Evolutionary conservation across 2,797 vertebrate genomes (phyloP), one percentile per base, ranked within the genome.

Genomic region (Siniperca obscura): DNA sequence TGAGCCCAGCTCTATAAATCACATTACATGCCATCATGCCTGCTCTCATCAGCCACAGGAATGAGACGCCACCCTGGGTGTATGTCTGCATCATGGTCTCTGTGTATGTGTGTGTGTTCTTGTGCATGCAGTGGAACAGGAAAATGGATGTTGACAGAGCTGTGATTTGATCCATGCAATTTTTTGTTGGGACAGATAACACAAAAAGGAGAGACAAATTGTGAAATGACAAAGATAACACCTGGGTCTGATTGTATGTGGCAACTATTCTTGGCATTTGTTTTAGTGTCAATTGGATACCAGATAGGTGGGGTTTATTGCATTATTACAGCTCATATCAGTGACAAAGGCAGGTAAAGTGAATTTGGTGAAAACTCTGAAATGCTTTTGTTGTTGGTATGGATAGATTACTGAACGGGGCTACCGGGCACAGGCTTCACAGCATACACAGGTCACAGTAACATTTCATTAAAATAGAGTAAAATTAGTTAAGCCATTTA

Each of bases 1-100:
- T 93, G 93, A 95, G 92, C 89, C 91, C 81, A 27, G 87, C 90
- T 92, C 91, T 81, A 92, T 93, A 94, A 95, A 95, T 95, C 92
- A 93, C 91, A 95, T 96, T 95, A 95, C 92, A 95, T 94, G 93
- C 93, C 88, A 92, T 94, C 93, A 90, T 87, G 89, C 87, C 74
- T 83, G 82, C 89, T 90, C 91, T 91, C 88, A 93, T 91, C 91
- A 93, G 87, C 86, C 87, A 80, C 92, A 86, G 85, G 90, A 89
- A 93, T 80, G 82, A 92, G 90, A 92, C 82, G 82, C 89, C 86
- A 90, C 82, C 87, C 83, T 66, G 78, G 86, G 89, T 90, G 86
- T 76, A 79, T 25, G 82, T 81, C 84, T 76, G 78, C 60, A n/a
- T 80, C 78, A 65, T 50, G 70, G 67, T 80, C 66, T 82, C 56